Conservation (phyloP, 1,140 invertebrate genomes). For the Teleogryllus occipitalis region DNA sequence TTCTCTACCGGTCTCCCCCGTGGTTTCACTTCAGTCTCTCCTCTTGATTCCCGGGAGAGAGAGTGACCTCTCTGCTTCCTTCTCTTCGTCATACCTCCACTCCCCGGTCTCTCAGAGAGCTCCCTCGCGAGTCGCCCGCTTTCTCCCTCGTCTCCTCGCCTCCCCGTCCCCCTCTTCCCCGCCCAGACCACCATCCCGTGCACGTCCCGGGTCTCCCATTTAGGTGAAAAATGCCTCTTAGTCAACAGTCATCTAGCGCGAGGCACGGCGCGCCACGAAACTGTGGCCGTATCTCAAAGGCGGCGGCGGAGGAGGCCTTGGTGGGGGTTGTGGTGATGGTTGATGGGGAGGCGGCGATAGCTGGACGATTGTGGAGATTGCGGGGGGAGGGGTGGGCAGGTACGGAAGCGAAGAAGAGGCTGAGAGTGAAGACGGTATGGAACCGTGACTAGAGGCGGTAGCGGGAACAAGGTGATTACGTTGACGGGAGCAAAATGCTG, state of each 20-base stretch:
- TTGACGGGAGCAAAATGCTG: too few relatives aligned
- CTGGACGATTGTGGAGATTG: too few relatives aligned
- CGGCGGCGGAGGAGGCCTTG: too few relatives aligned
- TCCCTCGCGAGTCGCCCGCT: not conserved
- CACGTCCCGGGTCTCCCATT: not conserved
- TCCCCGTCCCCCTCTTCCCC: not conserved
- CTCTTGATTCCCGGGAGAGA: not conserved
- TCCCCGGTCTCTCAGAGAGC: not conserved
- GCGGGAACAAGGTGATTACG: too few relatives aligned
- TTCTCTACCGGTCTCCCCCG: too few relatives aligned
- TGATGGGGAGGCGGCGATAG: too few relatives aligned
- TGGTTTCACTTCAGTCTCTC: too few relatives aligned
- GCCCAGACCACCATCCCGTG: not conserved
- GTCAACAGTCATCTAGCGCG: not conserved
- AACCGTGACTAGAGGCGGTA: too few relatives aligned
- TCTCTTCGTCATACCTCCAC: not conserved
- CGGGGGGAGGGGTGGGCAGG: too few relatives aligned
- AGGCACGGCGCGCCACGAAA: not conserved
- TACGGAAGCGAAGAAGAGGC: too few relatives aligned
- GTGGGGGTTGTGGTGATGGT: too few relatives aligned
- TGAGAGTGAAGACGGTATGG: too few relatives aligned
- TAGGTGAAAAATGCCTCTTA: not conserved
- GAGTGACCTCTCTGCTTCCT: not conserved
- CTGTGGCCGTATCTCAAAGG: not conserved
- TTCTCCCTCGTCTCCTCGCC: not conserved